Conservation (phyloP, 2,888 invertebrate species). For the Schizotus pectinicornis region DNA sequence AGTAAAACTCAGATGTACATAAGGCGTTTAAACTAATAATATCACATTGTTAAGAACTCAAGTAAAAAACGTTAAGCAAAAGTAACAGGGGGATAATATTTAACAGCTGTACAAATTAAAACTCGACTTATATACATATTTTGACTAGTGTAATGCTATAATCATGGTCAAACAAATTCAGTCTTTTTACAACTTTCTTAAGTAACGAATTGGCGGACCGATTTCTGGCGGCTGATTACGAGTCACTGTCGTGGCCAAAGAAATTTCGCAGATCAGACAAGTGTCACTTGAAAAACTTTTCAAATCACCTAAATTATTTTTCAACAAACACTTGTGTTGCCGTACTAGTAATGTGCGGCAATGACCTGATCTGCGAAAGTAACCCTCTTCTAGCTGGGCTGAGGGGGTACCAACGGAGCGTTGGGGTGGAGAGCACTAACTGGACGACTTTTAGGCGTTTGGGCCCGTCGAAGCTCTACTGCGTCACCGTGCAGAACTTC, state of each 20-base stretch:
- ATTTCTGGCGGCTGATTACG: neutral
- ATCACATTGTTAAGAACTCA: constrained; percentile 36
- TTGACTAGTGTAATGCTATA: constrained; percentile 48
- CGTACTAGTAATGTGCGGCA: constrained; percentile 45
- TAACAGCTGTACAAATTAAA: constrained; percentile 46
- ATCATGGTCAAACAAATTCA: constrained; percentile 44
- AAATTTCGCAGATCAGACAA: constrained; percentile 25
- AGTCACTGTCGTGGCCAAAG: neutral
- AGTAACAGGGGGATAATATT: constrained; percentile 41
- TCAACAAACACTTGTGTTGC: constrained; percentile 11
- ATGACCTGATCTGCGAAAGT: constrained; percentile 59
- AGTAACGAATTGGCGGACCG: neutral
- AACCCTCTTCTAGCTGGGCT: constrained; percentile 64
- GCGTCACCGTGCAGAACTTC: constrained; percentile 61
- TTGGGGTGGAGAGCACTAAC: constrained; percentile 58
- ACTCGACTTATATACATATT: constrained; percentile 42
- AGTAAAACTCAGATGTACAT: constrained; percentile 13
- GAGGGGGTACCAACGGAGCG: constrained; percentile 65
- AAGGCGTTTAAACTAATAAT: constrained; percentile 14
- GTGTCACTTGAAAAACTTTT: constrained; percentile 15
- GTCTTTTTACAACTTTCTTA: constrained; percentile 39
- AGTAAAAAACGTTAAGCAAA: constrained; percentile 32
- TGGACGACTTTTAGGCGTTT: constrained; percentile 57
- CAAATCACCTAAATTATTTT: neutral
- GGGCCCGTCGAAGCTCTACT: constrained; percentile 49